These are phyloP conservation scores for Tillus elongatus DNA, from an alignment of 2,888 invertebrate genomes.

Conservation along the genomic window DNA sequence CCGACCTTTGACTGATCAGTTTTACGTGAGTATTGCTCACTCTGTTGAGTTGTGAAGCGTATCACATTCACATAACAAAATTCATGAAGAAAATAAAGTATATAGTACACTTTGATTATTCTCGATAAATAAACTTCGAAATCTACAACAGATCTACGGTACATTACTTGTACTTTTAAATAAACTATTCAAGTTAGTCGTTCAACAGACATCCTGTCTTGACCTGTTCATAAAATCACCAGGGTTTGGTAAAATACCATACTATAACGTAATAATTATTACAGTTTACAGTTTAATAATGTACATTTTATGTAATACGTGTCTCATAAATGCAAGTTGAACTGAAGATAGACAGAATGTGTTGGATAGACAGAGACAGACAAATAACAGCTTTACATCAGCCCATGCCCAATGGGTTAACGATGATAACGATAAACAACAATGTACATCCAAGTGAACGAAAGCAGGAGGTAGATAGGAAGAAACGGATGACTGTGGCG, in stretches of 20 bases:
- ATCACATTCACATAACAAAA: too few relatives aligned
- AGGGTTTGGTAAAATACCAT: constrained; percentile 53
- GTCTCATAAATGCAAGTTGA: constrained; percentile 34
- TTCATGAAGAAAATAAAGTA: too few relatives aligned
- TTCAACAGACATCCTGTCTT: too few relatives aligned
- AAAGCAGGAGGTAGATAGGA: constrained; percentile 1
- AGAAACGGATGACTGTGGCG: too few relatives aligned
- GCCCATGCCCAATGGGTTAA: constrained; percentile 19
- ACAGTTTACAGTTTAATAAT: constrained; percentile 42
- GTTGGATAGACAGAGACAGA: too few relatives aligned
- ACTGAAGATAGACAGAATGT: too few relatives aligned
- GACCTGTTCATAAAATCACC: too few relatives aligned
- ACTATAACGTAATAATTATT: constrained; percentile 50
- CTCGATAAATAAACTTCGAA: constrained; percentile 27
- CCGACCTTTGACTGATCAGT: constrained; percentile 15
- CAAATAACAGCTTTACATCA: too few relatives aligned
- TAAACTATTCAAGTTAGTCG: constrained; percentile 29
- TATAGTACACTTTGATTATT: too few relatives aligned
- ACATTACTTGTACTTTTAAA: constrained; percentile 29
- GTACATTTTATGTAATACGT: constrained; percentile 31
- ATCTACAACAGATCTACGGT: constrained; percentile 27
- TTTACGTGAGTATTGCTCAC: too few relatives aligned
- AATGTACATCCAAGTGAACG: constrained; percentile 7
- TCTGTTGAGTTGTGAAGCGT: too few relatives aligned
- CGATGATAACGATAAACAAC: constrained; percentile 18